Evolutionary conservation across 1,140 invertebrate species (phyloP), one percentile per base, ranked within the genome.

Genomic region (Phenacoccus solenopsis): DNA sequence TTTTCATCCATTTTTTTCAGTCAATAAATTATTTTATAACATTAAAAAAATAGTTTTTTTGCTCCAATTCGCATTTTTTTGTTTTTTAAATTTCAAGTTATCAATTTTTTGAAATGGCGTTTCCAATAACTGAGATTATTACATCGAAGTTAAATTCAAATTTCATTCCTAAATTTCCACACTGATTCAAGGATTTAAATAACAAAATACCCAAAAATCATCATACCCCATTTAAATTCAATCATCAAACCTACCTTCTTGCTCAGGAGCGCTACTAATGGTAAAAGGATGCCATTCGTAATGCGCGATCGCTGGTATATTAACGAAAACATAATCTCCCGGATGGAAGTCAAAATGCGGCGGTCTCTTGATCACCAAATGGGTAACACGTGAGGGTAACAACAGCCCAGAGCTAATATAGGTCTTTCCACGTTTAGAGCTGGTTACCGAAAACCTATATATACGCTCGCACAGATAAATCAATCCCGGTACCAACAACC

Each of bases 221-320:
- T 16, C 5, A 49, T 16, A 9, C 3, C n/a, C 38, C 5, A 49
- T 49, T 49, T 49, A 49, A 16, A 4, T 10, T 49, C 13, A 4
- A 2, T 49, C 38, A 16, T 2, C 4, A 25, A 30, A 68, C 67
- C 25, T 75, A 93, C 92, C 91, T 83, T 90, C 87, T 78, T 95
- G 88, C 81, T 98, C 94, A 0, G 95, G 95, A 21, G 94, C 93
- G 75, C 92, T 95, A 80, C 93, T 96, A 73, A 98, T 92, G 0
- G 95, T 97, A 75, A 98, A 97, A 0, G 95, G 94, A 86, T 98
- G 95, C 94, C 94, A 98, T 80, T 98, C 96, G 76, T 92, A 94
- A 68, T 86, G 87, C 0, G 96, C 93, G 73, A 98, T 94, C 4
- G 84, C 85, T 0, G 95, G 95, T 70, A 98, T 90, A 77, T 95